Evolutionary conservation across 2,113 vertebrate genomes (phyloP), one percentile per base, ranked within the genome.

Genomic region (Hemibagrus wyckioides): DNA sequence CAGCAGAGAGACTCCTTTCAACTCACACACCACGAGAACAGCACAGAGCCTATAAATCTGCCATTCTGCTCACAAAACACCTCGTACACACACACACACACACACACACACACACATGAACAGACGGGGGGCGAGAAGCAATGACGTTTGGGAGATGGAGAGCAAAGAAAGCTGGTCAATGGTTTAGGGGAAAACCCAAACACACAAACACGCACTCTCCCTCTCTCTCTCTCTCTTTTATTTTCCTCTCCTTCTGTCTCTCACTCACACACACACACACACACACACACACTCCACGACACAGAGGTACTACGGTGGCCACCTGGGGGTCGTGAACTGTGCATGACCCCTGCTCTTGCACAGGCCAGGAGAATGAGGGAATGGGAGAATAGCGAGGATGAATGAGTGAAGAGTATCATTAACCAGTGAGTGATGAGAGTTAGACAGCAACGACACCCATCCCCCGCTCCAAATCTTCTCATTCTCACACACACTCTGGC

Each of bases 281-380:
- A 89, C 65, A 90, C 88, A 80, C 21, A 56, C 44, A 71, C 84
- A 85, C 85, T 75, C 2, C 63, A 88, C 67, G 88, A 90, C 90
- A 83, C n/a, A 87, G 90, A 80, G 88, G 88, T 92, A 89, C 91
- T 92, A 96, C 93, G 95, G 96, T 96, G 96, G 96, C 97, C 97
- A 98, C 98, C 97, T 98, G 97, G 97, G 97, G 96, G 96, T 96
- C 96, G 95, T 99, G 98, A 99, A 98, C 98, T 99, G 96, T 95
- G 93, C 91, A 96, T 97, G 97, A 99, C 97, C 98, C 96, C 92
- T 28, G 77, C 86, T 95, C 95, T 97, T 97, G 96, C 95, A 95
- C 94, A 95, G 96, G 94, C 96, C 95, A 94, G 73, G 80, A 82
- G 83, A 86, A 88, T 91, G 90, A 59, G 54, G 5, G 90, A 92